These are phyloP conservation scores for Lepisosteus oculatus DNA, from an alignment of 2,113 vertebrate species.

Conservation along the genomic window DNA sequence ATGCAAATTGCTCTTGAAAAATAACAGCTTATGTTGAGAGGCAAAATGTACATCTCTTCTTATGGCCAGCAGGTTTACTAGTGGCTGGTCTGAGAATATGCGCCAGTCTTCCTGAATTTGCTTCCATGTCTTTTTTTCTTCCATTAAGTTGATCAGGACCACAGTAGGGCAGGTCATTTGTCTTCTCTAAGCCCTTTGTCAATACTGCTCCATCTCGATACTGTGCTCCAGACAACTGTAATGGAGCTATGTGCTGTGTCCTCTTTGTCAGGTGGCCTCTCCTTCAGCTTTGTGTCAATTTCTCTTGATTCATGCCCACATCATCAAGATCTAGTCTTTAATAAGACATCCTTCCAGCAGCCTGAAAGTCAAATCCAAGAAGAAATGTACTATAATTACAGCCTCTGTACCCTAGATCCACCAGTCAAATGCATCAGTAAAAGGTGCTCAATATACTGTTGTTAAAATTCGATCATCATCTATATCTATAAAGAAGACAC, in stretches of 20 bases:
- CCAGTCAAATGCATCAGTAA: neutral
- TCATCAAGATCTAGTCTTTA: neutral
- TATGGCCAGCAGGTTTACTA: neutral
- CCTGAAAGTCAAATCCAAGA: neutral
- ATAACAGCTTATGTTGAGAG: too few species aligned
- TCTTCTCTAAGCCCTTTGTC: conserved; percentile 23
- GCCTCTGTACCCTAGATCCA: neutral
- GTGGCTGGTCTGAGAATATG: neutral
- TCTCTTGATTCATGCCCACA: conserved; percentile 6
- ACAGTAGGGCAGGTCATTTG: neutral
- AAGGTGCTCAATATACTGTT: too few species aligned
- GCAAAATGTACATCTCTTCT: too few species aligned
- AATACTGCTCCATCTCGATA: conserved; percentile 18
- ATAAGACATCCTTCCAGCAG: neutral
- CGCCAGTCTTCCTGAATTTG: neutral
- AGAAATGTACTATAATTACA: neutral
- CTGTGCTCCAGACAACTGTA: conserved; percentile 2
- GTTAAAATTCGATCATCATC: too few species aligned
- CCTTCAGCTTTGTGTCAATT: conserved; percentile 6
- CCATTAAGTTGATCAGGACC: conserved; percentile 10
- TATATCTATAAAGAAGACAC: too few species aligned
- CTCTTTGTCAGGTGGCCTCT: neutral
- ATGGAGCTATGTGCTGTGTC: conserved; percentile 9
- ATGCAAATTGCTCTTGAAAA: too few species aligned
- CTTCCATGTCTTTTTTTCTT: neutral